These are phyloP conservation scores for Dendrocincla fuliginosa DNA, from an alignment of 2,797 vertebrate species.

Conservation along the genomic window DNA sequence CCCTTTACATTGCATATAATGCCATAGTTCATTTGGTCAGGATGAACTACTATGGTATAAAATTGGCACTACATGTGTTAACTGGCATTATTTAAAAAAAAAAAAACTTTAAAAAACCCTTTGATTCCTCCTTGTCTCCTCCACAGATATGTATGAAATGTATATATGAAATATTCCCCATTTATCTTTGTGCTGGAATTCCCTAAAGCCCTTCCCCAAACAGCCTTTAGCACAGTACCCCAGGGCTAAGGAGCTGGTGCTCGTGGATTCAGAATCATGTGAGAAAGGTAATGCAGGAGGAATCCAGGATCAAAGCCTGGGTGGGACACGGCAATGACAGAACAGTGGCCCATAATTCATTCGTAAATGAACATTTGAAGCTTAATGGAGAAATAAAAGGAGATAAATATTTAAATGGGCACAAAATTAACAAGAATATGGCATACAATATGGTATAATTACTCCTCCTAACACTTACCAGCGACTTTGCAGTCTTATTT, in stretches of 20 bases:
- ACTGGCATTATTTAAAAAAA: background rate
- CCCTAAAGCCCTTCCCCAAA: background rate
- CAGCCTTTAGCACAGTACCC: background rate
- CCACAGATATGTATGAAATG: background rate
- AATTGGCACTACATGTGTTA: background rate
- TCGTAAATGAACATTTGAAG: constrained; percentile 25
- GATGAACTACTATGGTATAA: background rate
- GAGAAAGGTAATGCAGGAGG: background rate
- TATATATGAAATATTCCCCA: background rate
- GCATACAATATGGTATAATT: constrained; percentile 62
- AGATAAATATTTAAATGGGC: constrained; percentile 46
- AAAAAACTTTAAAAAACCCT: background rate
- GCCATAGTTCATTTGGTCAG: background rate
- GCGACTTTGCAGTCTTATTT: constrained; percentile 80
- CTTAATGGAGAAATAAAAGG: constrained; percentile 40
- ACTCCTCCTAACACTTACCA: constrained; percentile 58
- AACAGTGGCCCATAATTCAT: constrained; percentile 31
- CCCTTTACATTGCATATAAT: background rate
- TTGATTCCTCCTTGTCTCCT: background rate
- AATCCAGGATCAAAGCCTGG: background rate
- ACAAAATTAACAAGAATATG: constrained; percentile 62
- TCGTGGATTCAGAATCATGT: background rate
- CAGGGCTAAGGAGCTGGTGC: background rate
- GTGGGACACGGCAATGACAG: background rate
- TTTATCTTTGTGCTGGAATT: background rate